Base-by-base conservation (phyloP, 2,888 invertebrate genomes). In the Leuctra nigra region DNA sequence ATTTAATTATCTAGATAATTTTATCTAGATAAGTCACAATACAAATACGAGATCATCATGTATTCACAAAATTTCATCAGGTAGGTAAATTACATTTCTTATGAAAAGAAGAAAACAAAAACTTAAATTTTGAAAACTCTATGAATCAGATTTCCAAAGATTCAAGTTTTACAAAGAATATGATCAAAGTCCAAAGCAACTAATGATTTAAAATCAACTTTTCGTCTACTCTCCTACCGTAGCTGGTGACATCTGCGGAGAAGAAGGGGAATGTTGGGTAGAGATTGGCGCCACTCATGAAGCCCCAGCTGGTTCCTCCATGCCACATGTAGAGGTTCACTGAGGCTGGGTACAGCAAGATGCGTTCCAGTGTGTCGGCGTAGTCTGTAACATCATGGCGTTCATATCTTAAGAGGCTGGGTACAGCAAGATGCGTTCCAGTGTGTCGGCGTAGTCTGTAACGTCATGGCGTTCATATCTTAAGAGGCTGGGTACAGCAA, bases 281-380 rank as follows among this genome's bases (percentile, higher is more conserved):
- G 11, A 48, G 46, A 46, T 59, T 61, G 11, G 59, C 58, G n/a
- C 59, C 60, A 38, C 59, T 60, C 4, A 63, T 64, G 56, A 68
- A 69, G 14, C 70, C 72, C 64, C 70, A 72, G 7, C 65, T 66
- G 23, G 72, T 72, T 9, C 72, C 71, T 14, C 71, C 72, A 60
- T 72, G 69, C 58, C 69, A 72, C 67, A 73, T 68, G 60, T 72
- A 72, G 62, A 73, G 64, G 58, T 72, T 72, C 9, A 73, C 68
- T 16, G 71, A 73, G 2, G 69, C 70, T 13, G 57, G 58, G 53
- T 52, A 55, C 7, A 59, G 71, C 66, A 69, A 56, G 46, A 65
- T 64, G 0, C 38, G 44, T 48, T 65, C 64, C 14, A 66, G 22
- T 16, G 56, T 38, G 2, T 61, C 53, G 1, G 58, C 61, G 48